These are phyloP conservation scores for Brachionus koreanus DNA, from an alignment of 1,140 invertebrate species.

Conservation along the genomic window DNA sequence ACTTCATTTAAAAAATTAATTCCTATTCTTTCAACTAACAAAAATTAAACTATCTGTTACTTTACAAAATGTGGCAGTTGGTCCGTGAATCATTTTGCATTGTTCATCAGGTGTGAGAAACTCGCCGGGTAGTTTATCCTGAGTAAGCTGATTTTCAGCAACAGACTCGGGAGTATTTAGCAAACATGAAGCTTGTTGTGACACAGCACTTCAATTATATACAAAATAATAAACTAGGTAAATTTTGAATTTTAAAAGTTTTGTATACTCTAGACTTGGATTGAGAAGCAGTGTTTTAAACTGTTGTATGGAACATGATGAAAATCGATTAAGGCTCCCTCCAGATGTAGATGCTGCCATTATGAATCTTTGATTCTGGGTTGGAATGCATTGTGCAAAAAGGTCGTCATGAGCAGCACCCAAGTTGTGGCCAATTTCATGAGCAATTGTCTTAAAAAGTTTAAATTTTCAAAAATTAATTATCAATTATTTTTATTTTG, in stretches of 20 bases:
- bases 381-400: not conserved
- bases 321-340: constrained; percentile 5
- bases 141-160: not conserved
- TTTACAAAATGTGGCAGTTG: not conserved
- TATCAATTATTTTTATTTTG: too few relatives aligned
- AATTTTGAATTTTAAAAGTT: too few relatives aligned
- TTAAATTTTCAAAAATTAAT: too few relatives aligned
- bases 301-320: constrained; percentile 10
- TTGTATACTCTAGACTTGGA: not conserved
- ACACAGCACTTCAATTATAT: not conserved
- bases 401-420: not conserved
- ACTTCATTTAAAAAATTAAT: too few relatives aligned
- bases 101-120: constrained; percentile 23
- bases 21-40: too few relatives aligned
- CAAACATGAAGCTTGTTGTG: not conserved
- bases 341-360: not conserved
- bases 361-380: not conserved
- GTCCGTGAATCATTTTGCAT: constrained; percentile 33
- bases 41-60: not conserved
- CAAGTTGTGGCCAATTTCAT: constrained; percentile 23
- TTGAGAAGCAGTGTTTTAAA: not conserved
- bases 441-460: constrained; percentile 14
- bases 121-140: not conserved
- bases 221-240: not conserved
- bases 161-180: not conserved